These are phyloP conservation scores for Rhynchomys soricoides DNA, from an alignment of 2,113 vertebrate genomes.

Conservation along the genomic window DNA sequence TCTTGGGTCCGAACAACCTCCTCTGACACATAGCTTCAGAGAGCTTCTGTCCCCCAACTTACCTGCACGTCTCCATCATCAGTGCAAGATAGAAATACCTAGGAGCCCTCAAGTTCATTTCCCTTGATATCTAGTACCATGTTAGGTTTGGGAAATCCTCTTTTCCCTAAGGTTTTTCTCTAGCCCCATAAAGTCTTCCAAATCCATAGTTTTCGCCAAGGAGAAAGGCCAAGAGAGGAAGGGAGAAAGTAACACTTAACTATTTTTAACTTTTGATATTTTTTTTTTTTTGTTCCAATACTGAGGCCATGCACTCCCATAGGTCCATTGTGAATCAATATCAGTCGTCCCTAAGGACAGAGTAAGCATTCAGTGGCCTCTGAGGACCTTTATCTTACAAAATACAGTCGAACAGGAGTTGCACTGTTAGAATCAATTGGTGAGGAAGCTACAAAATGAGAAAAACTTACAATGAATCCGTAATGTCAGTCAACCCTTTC, in stretches of 20 bases:
- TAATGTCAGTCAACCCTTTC: background rate
- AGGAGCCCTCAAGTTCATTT: background rate
- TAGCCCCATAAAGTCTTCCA: background rate
- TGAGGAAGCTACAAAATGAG: slow-evolving; percentile 15
- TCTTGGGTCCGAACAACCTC: slow-evolving; percentile 3
- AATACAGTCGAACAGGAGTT: background rate
- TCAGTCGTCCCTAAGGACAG: background rate
- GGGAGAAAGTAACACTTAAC: background rate
- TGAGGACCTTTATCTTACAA: background rate
- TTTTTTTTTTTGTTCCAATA: background rate
- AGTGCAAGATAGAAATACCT: background rate
- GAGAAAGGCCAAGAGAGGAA: background rate
- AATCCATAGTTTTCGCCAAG: background rate
- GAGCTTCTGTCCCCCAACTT: background rate
- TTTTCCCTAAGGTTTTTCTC: background rate
- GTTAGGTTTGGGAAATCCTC: background rate
- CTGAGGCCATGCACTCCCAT: background rate
- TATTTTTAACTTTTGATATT: slow-evolving; percentile 5
- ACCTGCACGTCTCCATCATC: background rate
- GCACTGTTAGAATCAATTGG: slow-evolving; percentile 19
- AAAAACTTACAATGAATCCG: slow-evolving; percentile 30
- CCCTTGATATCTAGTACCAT: background rate
- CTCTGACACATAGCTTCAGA: background rate
- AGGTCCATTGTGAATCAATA: background rate
- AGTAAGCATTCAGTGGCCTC: background rate